phyloP scores from a whole-genome alignment of 1,140 invertebrate genomes.

The Trigoniulus corallinus region DNA sequence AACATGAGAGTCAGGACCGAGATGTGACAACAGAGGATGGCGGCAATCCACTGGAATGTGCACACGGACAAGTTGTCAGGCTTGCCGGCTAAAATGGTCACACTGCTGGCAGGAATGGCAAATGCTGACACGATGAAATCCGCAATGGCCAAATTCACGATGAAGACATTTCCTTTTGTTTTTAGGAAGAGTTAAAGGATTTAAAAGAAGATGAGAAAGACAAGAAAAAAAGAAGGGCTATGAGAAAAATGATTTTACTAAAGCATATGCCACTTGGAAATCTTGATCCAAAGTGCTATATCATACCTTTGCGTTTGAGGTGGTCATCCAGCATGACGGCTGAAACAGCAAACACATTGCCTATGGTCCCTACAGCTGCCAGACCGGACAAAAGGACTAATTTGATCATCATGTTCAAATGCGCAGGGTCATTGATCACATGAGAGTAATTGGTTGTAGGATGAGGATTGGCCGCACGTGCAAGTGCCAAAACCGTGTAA shows the following conservation, averaged over 20 bases:
- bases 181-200: too few relatives aligned
- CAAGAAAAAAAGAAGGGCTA: too few relatives aligned
- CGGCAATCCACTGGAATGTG: slow-evolving; percentile 45
- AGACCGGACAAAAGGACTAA: slow-evolving; percentile 45
- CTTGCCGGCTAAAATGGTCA: slow-evolving; percentile 40
- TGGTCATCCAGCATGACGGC: slow-evolving; percentile 55
- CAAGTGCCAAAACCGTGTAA: too few relatives aligned
- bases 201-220: slow-evolving; percentile 19
- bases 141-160: slow-evolving; percentile 57
- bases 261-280: neutral
- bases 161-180: slow-evolving; percentile 49
- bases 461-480: too few relatives aligned
- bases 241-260: too few relatives aligned
- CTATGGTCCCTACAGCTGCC: slow-evolving; percentile 46
- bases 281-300: neutral
- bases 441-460: too few relatives aligned
- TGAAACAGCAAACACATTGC: slow-evolving; percentile 57
- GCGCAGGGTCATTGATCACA: neutral
- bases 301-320: slow-evolving; percentile 43
- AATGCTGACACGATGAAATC: slow-evolving; percentile 52
- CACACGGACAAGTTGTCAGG: slow-evolving; percentile 41
- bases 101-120: slow-evolving; percentile 49
- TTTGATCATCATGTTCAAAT: slow-evolving; percentile 48
- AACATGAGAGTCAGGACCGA: slow-evolving; percentile 41
- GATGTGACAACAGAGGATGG: slow-evolving; percentile 44